phyloP scores from a whole-genome alignment of 2,888 invertebrate species.

The Acheta domesticus region DNA sequence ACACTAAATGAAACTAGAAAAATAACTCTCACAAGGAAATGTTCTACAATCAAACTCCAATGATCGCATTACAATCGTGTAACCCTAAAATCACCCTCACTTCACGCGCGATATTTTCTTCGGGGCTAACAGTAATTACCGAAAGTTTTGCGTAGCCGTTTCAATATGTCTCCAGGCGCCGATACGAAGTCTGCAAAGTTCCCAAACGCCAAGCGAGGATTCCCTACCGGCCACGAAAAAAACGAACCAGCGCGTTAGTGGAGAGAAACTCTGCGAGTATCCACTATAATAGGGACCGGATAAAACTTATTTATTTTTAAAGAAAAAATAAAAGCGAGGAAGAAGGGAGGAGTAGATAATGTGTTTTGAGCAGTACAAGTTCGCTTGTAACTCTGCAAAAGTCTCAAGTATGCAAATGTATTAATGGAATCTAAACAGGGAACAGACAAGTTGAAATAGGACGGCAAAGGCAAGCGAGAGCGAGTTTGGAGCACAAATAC shows the following conservation, averaged over 20 bases:
- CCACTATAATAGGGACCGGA: not conserved
- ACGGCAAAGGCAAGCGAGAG: not conserved
- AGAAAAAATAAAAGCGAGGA: not conserved
- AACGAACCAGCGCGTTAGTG: not conserved
- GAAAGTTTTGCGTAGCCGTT: not conserved
- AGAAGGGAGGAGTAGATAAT: not conserved
- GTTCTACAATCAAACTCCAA: too few species aligned
- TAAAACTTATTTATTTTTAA: conserved; percentile 2
- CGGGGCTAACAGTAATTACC: too few species aligned
- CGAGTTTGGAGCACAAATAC: not conserved
- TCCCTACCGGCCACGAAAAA: not conserved
- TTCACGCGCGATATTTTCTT: too few species aligned
- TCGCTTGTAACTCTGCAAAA: conserved; percentile 9
- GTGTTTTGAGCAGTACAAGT: conserved; percentile 18
- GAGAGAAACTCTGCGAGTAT: not conserved
- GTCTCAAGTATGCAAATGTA: conserved; percentile 18
- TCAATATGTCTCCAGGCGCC: not conserved
- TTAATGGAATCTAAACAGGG: conserved; percentile 18
- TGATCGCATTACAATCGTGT: too few species aligned
- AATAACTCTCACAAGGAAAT: too few species aligned
- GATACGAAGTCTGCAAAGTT: not conserved
- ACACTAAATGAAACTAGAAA: too few species aligned
- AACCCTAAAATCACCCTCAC: too few species aligned
- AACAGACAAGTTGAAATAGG: conserved; percentile 6
- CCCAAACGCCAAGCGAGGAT: not conserved